Conservation (phyloP, 2,113 vertebrate species). For the Gulo gulo region DNA sequence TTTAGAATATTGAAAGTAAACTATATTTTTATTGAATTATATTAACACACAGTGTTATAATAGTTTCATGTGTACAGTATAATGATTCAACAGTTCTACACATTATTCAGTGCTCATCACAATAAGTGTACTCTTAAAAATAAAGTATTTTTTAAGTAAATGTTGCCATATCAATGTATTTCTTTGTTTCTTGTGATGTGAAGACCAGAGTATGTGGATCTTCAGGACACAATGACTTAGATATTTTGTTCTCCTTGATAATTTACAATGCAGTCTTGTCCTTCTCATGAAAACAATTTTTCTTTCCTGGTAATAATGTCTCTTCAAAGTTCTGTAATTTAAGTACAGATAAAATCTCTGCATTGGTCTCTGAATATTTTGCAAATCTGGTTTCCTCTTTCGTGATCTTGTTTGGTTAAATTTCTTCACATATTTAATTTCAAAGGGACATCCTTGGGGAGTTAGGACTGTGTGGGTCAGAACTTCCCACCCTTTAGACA, state of each 20-base stretch:
- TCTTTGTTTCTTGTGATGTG: background rate
- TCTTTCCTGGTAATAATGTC: background rate
- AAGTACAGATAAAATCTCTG: background rate
- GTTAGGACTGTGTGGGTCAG: background rate
- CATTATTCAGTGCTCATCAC: background rate
- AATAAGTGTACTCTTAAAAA: background rate
- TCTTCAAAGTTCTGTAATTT: background rate
- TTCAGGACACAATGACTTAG: background rate
- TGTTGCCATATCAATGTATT: background rate
- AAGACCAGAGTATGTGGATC: background rate
- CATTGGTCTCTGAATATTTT: background rate
- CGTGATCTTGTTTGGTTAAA: background rate
- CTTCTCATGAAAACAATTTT: conserved; percentile 26
- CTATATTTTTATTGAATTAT: background rate
- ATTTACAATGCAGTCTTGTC: background rate
- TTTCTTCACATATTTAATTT: background rate
- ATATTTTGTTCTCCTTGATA: conserved; percentile 23
- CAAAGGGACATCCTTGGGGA: background rate
- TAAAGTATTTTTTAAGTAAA: conserved; percentile 35
- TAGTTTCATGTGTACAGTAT: background rate
- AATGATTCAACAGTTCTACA: background rate
- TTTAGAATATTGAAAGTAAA: conserved; percentile 1
- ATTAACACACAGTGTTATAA: background rate
- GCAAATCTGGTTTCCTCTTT: background rate
- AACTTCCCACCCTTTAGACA: background rate